A percentile compares a stretch with the other conserved stretches of the same genome.
phyloP scores from a whole-genome alignment of 2,797 vertebrate species.

The Gallinago stenura region DNA sequence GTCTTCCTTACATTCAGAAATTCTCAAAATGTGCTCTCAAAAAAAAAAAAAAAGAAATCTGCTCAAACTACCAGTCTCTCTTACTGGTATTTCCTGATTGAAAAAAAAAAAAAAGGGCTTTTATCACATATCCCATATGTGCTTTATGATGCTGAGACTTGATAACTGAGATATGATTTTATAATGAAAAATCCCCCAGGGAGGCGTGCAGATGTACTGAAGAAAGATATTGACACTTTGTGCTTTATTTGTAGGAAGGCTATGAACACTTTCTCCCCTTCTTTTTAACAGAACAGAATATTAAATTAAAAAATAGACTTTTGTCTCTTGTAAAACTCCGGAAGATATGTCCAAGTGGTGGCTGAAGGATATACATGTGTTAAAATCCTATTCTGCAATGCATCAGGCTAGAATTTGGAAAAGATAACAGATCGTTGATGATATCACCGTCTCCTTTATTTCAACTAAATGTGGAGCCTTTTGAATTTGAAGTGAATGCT shows the following conservation, averaged over 20 bases:
- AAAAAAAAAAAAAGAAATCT: neutral
- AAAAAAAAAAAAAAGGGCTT: neutral
- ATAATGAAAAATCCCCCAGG: slow-evolving; percentile 31
- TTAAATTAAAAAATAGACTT: neutral
- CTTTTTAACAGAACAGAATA: neutral
- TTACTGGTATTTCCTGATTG: neutral
- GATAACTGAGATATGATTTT: slow-evolving; percentile 48
- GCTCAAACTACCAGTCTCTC: neutral
- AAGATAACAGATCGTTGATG: neutral
- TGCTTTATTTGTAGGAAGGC: slow-evolving; percentile 1
- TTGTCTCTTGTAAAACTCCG: neutral
- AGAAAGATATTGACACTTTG: slow-evolving; percentile 20
- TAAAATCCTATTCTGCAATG: neutral
- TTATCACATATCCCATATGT: slow-evolving; percentile 31
- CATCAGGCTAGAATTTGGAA: neutral
- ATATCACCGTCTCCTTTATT: neutral
- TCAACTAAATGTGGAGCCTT: neutral
- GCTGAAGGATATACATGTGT: neutral
- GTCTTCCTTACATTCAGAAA: neutral
- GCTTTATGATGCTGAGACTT: slow-evolving; percentile 23
- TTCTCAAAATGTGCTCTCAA: neutral
- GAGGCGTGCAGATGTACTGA: neutral
- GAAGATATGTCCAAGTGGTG: neutral
- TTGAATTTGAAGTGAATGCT: neutral
- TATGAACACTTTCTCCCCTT: neutral